Evolutionary conservation across 2,888 invertebrate species (phyloP).

Genomic region (Arrhopalites spinosus): DNA sequence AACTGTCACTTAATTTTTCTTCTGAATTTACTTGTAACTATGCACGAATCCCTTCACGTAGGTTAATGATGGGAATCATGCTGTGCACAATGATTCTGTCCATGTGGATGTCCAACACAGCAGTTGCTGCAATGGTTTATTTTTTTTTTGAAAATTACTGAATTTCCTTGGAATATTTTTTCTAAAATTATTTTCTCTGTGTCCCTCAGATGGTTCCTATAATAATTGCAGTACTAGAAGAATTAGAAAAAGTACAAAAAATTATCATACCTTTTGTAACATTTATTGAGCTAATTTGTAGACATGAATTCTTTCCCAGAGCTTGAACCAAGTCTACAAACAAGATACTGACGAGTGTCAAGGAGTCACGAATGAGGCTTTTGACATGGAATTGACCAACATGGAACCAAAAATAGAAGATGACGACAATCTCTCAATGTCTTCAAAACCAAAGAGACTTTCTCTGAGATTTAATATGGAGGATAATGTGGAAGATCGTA

Average conservation of each 20-base stretch:
- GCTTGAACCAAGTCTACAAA: conserved; percentile 17
- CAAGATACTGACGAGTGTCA: neutral
- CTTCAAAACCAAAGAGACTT: no score
- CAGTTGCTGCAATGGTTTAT: conserved; percentile 60
- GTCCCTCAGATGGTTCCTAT: conserved; percentile 38
- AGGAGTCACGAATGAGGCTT: conserved; percentile 16
- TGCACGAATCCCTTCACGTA: no score
- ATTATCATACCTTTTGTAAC: no score
- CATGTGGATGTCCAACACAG: conserved; percentile 64
- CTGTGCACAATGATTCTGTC: conserved; percentile 62
- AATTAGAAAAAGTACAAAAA: conserved; percentile 28
- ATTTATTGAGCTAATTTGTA: no score
- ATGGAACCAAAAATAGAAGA: neutral
- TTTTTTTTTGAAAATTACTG: neutral
- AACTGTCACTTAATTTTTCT: neutral
- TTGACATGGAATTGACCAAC: neutral
- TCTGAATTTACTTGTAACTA: no score
- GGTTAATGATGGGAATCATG: conserved; percentile 61
- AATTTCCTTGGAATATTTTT: neutral
- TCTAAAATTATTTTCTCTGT: neutral
- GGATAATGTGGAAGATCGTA: no score
- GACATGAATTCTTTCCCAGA: conserved; percentile 2
- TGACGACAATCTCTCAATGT: no score
- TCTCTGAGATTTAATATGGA: no score
- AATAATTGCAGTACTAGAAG: conserved; percentile 34